Base-by-base conservation (phyloP, 2,888 invertebrate genomes). In the Ethmia dodecea region DNA sequence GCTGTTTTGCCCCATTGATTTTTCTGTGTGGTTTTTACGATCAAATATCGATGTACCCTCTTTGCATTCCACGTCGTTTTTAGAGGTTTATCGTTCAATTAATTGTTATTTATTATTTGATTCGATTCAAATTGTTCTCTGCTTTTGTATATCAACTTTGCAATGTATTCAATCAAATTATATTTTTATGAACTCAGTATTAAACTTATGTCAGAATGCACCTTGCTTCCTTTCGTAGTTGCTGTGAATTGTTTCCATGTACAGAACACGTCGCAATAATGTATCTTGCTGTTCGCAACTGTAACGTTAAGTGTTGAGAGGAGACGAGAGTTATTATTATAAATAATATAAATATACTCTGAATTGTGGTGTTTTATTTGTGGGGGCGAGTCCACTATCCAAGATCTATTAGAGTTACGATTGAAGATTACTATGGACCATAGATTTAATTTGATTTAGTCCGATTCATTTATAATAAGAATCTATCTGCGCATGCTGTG, bases 61-160 rank as follows among this genome's bases (percentile, higher is more conserved):
- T 36, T 74, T 80, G 83, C 83, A 84, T 84, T 84, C 84, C 83
- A 81, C 34, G 15, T 37, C 30, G 24, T 32, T 37, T 36, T 31
- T 38, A 33, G 33, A 29, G 25, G 28, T 18, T 32, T 33, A 33
- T 22, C 34, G 31, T 35, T 35, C 31, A 32, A 30, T 32, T 27
- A 36, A 33, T 29, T 31, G 14, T 33, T 32, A 14, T 28, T 30
- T 28, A 26, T 34, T 32, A 37, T 31, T 40, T 48, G 47, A 42
- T 25, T 26, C 26, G 26, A n/a, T 26, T 26, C 8, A 5, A 18
- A 18, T 18, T 18, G 5, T 26, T 26, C n/a, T 22, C 22, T 11
- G 26, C 26, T 46, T 38, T 51, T 47, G 10, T 8, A 13, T 25
- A 10, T 26, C 15, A 12, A 31, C 13, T 20, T 8, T 18, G 8